phyloP scores from a whole-genome alignment of 2,797 vertebrate species.

The Notolepis coatsorum region DNA sequence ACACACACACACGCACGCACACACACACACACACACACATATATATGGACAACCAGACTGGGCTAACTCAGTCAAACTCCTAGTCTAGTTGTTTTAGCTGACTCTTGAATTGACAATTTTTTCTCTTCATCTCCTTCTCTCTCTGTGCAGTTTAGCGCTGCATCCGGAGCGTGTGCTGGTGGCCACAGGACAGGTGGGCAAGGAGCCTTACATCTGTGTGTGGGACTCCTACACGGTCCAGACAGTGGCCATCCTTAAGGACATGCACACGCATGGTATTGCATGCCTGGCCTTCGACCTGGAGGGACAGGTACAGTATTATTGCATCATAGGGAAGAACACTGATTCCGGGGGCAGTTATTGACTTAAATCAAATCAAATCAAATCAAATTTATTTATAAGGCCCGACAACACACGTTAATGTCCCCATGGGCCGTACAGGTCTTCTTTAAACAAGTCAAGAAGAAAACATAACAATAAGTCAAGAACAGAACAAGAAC shows the following conservation, averaged over 20 bases:
- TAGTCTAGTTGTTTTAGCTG: neutral
- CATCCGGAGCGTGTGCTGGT: conserved; percentile 97
- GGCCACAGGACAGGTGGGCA: conserved; percentile 98
- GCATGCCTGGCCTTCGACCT: conserved; percentile 97
- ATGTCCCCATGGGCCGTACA: too few species aligned
- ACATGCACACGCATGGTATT: conserved; percentile 94
- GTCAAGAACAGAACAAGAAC: too few species aligned
- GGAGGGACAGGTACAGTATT: conserved; percentile 91
- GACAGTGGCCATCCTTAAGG: conserved; percentile 95
- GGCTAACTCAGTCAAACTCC: neutral
- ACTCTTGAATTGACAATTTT: neutral
- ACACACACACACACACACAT: neutral
- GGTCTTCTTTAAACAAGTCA: too few species aligned
- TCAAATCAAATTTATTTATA: too few species aligned
- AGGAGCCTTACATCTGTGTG: conserved; percentile 97
- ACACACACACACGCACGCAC: neutral
- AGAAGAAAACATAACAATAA: too few species aligned
- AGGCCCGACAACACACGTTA: too few species aligned
- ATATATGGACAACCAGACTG: conserved; percentile 3
- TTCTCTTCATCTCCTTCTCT: conserved; percentile 10
- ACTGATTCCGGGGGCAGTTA: too few species aligned
- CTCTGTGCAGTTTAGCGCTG: conserved; percentile 89
- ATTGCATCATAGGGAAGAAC: neutral
- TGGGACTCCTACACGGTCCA: conserved; percentile 98
- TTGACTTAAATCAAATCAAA: neutral